Conservation (phyloP, 2,113 vertebrate genomes). For the Otocyon megalotis region DNA sequence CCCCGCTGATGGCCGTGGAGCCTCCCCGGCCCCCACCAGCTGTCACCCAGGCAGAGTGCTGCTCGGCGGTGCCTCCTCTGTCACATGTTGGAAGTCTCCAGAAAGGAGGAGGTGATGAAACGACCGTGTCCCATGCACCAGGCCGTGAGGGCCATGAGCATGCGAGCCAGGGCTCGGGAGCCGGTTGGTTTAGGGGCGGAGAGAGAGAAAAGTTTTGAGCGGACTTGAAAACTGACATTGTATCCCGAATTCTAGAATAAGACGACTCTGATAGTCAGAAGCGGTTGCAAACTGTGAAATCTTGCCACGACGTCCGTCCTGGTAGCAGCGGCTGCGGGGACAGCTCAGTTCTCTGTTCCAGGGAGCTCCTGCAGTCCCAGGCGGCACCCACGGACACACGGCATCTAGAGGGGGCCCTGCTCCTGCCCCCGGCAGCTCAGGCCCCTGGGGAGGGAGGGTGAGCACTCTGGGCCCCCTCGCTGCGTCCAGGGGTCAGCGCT, state of each 20-base stretch:
- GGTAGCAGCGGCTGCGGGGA: background rate
- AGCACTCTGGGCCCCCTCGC: background rate
- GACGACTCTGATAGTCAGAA: background rate
- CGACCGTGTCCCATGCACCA: background rate
- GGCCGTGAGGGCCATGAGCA: background rate
- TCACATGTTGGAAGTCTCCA: background rate
- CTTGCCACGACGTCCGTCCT: background rate
- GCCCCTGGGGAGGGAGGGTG: too few relatives aligned
- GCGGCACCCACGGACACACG: background rate
- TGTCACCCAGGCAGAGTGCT: background rate
- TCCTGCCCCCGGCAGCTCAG: background rate
- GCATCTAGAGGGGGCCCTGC: background rate
- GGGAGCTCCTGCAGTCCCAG: background rate
- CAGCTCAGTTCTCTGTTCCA: background rate
- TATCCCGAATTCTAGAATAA: background rate
- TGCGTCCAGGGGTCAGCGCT: background rate
- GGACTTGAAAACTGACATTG: background rate
- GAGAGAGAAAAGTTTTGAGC: background rate
- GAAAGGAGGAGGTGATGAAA: background rate
- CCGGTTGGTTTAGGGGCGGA: rapidly evolving
- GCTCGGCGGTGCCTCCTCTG: background rate
- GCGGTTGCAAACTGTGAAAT: background rate
- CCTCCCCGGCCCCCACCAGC: background rate
- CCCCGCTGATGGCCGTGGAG: background rate
- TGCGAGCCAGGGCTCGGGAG: rapidly evolving